Evolutionary conservation across 2,797 vertebrate genomes (phyloP).

Genomic region (Distichodus sexfasciatus): DNA sequence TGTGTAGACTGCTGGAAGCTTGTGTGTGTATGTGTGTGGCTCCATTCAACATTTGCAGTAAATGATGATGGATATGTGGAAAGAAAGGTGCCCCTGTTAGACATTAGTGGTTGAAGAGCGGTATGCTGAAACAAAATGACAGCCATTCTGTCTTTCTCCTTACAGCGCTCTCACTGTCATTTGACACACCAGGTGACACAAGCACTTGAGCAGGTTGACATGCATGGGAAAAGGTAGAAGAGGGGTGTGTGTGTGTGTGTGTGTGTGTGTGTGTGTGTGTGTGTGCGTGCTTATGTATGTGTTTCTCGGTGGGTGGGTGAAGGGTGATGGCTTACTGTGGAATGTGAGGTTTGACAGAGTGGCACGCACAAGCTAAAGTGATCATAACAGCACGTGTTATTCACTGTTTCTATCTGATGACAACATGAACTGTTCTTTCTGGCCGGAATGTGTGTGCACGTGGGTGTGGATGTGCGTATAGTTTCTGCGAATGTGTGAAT

Average conservation of each 20-base stretch:
- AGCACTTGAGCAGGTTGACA: constrained; percentile 3
- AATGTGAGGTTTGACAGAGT: constrained; percentile 62
- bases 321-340: constrained; percentile 67
- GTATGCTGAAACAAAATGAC: not conserved
- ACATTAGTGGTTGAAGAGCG: not conserved
- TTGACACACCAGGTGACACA: not conserved
- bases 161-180: not conserved
- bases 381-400: constrained; percentile 74
- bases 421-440: constrained; percentile 69
- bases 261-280: not conserved
- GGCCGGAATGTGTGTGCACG: not conserved
- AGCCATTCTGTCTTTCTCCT: not conserved
- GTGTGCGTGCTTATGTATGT: constrained; percentile 35
- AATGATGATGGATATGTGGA: constrained; percentile 62
- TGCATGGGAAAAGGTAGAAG: not conserved
- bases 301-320: constrained; percentile 38
- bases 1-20: not conserved
- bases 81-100: constrained; percentile 54
- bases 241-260: not conserved
- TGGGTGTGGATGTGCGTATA: not conserved
- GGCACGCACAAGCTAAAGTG: constrained; percentile 60
- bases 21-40: constrained; percentile 8
- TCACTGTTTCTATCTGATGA: constrained; percentile 73
- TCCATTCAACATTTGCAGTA: constrained; percentile 68
- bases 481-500: not conserved